Conservation (phyloP, 2,797 vertebrate genomes). For the Oophaga sylvatica region DNA sequence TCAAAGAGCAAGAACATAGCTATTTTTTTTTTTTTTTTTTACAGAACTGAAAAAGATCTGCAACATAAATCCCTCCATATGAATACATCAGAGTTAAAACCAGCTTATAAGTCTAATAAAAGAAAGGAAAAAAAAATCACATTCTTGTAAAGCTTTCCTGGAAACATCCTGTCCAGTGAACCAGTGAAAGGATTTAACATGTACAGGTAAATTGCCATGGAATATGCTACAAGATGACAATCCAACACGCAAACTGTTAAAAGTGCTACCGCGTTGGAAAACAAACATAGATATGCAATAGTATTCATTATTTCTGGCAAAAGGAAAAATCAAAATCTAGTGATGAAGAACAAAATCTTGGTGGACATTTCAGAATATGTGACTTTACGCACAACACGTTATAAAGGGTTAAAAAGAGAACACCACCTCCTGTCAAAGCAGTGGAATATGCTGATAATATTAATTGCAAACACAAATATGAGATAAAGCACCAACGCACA, state of each 20-base stretch:
- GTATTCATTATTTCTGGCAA: not conserved
- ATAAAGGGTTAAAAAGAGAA: not conserved
- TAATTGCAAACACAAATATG: conserved; percentile 49
- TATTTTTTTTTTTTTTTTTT: not conserved
- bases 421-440: conserved; percentile 20
- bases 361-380: not conserved
- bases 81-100: not conserved
- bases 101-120: not conserved
- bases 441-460: conserved; percentile 42
- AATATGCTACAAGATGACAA: not conserved
- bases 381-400: not conserved
- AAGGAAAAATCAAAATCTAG: not conserved
- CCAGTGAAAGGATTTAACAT: not conserved
- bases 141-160: not conserved
- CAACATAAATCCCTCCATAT: not conserved
- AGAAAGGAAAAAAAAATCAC: not conserved
- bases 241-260: not conserved
- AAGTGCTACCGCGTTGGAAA: not conserved
- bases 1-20: not conserved
- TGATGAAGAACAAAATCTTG: not conserved
- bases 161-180: not conserved
- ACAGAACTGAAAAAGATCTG: not conserved
- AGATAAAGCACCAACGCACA: conserved; percentile 56
- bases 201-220: not conserved
- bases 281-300: not conserved